Evolutionary conservation across 2,113 vertebrate genomes (phyloP), one percentile per base, ranked within the genome.

Genomic region (Solenodon paradoxus): DNA sequence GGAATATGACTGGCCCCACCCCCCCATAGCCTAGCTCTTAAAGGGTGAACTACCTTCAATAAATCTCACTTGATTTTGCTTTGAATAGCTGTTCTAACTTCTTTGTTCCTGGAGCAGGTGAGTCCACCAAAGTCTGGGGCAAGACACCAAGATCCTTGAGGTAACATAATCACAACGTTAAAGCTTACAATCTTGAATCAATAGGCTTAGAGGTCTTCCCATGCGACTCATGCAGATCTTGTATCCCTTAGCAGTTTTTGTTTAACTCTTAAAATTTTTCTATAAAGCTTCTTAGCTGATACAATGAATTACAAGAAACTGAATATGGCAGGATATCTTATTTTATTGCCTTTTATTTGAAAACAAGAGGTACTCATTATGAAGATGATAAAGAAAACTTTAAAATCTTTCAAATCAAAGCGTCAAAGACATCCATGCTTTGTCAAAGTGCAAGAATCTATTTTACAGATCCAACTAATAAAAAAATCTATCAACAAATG

Each of bases 261-360:
- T 20, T 75, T 22, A 51, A 57, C n/a, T 72, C 20, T 35, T 19
- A 38, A n/a, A 75, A 40, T 1, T 22, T 40, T 55, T 40, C 20
- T 63, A 24, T 38, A 72, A 89, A 82, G 84, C 28, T 84, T 93
- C 47, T 88, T 71, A 78, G 63, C 45, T 89, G 38, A 95, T 66
- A 49, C 7, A 68, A 0, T 77, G 16, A 88, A 61, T 42, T 42
- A 6, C 83, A 92, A 68, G 69, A 85, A 84, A 42, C n/a, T 16
- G 38, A 61, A 68, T 61, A 69, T 69, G 30, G 28, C 49, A 42
- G 20, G 19, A 16, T 15, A 82, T 77, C 26, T 80, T n/a, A 49
- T 66, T 75, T 45, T 66, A 77, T 30, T 84, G 40, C 20, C 9
- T 75, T 3, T 69, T n/a, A 22, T 94, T 53, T 45, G 53, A 78